These are phyloP conservation scores for Sinhomidia bicolor DNA, from an alignment of 2,888 invertebrate species.

Conservation along the genomic window DNA sequence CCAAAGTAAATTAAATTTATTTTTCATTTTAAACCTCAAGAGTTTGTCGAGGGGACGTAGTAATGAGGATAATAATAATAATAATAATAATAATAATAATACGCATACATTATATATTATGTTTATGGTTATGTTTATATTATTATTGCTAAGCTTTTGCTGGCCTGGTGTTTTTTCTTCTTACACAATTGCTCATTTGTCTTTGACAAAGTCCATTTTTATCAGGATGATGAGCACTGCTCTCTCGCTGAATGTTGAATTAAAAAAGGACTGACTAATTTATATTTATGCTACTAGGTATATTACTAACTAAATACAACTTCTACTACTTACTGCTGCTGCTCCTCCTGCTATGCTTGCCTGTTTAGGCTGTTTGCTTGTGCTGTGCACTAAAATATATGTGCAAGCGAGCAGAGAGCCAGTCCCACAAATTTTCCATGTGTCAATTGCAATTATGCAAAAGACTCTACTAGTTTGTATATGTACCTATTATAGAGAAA, in stretches of 20 bases:
- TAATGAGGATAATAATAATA: neutral
- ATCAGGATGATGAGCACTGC: slow-evolving; percentile 27
- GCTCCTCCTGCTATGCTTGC: neutral
- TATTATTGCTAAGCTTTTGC: too few relatives aligned
- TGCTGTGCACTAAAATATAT: neutral
- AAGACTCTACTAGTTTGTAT: slow-evolving; percentile 50
- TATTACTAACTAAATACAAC: neutral
- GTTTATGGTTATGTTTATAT: neutral
- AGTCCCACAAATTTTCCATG: slow-evolving; percentile 64
- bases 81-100: neutral
- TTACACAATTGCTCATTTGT: slow-evolving; percentile 59
- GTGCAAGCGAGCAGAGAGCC: neutral
- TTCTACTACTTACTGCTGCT: neutral
- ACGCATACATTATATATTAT: neutral
- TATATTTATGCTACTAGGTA: neutral
- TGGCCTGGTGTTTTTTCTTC: slow-evolving; percentile 44
- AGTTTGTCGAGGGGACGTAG: neutral
- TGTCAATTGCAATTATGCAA: slow-evolving; percentile 70
- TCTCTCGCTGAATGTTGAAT: slow-evolving; percentile 1
- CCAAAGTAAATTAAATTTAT: slow-evolving; percentile 29
- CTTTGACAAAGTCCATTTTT: slow-evolving; percentile 63
- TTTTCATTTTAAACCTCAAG: neutral
- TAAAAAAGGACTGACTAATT: slow-evolving; percentile 41
- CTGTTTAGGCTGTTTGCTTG: too few relatives aligned
- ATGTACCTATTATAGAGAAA: neutral